Evolutionary conservation across 2,888 invertebrate genomes (phyloP).

Genomic region (Drosophila paramelanica): DNA sequence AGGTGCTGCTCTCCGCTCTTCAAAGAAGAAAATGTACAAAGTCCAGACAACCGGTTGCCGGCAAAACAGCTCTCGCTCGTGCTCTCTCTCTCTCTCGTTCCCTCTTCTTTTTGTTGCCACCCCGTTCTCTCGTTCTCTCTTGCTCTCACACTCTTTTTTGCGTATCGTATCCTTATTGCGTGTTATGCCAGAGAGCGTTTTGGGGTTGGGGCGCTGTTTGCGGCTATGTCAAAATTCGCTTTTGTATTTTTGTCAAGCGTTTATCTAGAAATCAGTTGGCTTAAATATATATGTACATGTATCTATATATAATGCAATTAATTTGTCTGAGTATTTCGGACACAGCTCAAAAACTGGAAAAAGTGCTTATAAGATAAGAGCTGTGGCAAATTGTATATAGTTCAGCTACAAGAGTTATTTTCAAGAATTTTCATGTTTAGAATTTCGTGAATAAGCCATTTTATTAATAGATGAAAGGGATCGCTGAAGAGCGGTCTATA

Average conservation of each 20-base stretch:
- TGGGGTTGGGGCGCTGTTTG: slow-evolving; percentile 15
- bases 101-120: neutral
- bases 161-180: slow-evolving; percentile 47
- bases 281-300: slow-evolving; percentile 17
- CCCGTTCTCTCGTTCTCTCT: neutral
- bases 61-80: slow-evolving; percentile 18
- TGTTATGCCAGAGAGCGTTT: slow-evolving; percentile 5
- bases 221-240: slow-evolving; percentile 37
- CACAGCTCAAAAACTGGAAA: neutral
- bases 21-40: slow-evolving; percentile 2
- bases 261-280: slow-evolving; percentile 46
- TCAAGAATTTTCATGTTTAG: too few species aligned
- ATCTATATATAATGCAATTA: slow-evolving; percentile 28
- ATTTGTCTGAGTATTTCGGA: slow-evolving; percentile 17
- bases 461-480: too few species aligned
- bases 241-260: slow-evolving; percentile 46
- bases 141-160: neutral
- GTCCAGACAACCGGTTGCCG: slow-evolving; percentile 38
- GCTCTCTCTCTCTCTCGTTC: neutral
- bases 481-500: too few species aligned
- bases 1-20: slow-evolving; percentile 60
- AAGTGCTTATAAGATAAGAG: too few species aligned
- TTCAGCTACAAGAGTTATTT: too few species aligned
- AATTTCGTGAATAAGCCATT: too few species aligned
- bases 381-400: too few species aligned